These are phyloP conservation scores for Leptonema lineaticorne DNA, from an alignment of 1,140 invertebrate species.

Conservation along the genomic window DNA sequence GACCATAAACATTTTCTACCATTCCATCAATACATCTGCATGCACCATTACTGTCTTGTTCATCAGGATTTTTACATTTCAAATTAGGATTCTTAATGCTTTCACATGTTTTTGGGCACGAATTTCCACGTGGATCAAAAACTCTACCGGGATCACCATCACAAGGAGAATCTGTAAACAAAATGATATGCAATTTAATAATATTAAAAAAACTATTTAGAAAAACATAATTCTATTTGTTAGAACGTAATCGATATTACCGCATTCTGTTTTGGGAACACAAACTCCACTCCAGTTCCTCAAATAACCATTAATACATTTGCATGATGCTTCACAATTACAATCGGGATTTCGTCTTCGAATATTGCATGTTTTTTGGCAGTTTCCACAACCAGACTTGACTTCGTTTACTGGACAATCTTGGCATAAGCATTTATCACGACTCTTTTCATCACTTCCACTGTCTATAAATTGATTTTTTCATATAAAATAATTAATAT, in stretches of 20 bases:
- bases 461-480: no score
- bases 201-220: neutral
- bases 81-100: neutral
- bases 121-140: neutral
- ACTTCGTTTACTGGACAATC: neutral
- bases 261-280: neutral
- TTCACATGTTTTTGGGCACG: neutral
- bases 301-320: neutral
- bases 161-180: neutral
- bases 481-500: no score
- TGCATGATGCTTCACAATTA: neutral
- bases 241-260: no score
- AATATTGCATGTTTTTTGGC: neutral
- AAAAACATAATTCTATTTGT: neutral
- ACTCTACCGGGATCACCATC: neutral
- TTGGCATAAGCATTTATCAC: no score
- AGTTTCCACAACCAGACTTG: neutral
- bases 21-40: neutral
- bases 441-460: no score
- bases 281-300: neutral
- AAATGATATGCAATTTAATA: neutral
- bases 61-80: neutral
- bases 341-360: neutral
- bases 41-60: neutral
- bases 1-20: neutral